Evolutionary conservation across 2,113 vertebrate species (phyloP), one percentile per base, ranked within the genome.

Genomic region (Crocuta crocuta): DNA sequence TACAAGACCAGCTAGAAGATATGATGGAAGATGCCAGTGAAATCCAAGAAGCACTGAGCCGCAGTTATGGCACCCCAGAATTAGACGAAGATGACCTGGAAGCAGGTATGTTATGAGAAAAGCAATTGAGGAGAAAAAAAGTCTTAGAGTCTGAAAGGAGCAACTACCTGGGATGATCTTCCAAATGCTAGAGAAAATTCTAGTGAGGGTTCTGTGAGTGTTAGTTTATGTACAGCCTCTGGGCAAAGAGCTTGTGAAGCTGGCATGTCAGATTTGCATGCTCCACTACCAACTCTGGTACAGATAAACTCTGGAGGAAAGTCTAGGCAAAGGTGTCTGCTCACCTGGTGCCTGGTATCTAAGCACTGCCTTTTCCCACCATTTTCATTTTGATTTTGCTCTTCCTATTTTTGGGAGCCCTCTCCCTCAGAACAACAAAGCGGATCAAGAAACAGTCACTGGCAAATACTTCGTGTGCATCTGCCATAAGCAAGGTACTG

Each of bases 21-120:
- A 99, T 99, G 99, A 99, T 99, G 99, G 99, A 99, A 98, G 99
- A 99, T 76, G 99, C 99, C 82, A 99, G 98, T 71, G 99, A 99
- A 71, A 99, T 99, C 86, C 99, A 99, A 97, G 99, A 99, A 94
- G 99, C 99, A 0, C 94, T 99, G 98, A 99, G 99, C 97, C 99
- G 99, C 33, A 99, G 99, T 98, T 99, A 99, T 10, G 99, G 99
- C 94, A 99, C 99, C 4, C 99, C 99, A 86, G 99, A 99, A 24
- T 99, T 99, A 33, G 99, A 99, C 95, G 99, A 99, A 74, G 99
- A 99, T 53, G 99, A 99, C 98, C 98, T 99, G 93, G 99, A 99
- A 99, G 99, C 99, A 97, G 99, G 99, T 99, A 65, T 97, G 99
- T 97, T 96, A 71, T 2, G 10, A 39, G 33, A 73, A 91, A 73